These are phyloP conservation scores for Cinclus mexicanus DNA, from an alignment of 2,113 vertebrate genomes.

Conservation along the genomic window DNA sequence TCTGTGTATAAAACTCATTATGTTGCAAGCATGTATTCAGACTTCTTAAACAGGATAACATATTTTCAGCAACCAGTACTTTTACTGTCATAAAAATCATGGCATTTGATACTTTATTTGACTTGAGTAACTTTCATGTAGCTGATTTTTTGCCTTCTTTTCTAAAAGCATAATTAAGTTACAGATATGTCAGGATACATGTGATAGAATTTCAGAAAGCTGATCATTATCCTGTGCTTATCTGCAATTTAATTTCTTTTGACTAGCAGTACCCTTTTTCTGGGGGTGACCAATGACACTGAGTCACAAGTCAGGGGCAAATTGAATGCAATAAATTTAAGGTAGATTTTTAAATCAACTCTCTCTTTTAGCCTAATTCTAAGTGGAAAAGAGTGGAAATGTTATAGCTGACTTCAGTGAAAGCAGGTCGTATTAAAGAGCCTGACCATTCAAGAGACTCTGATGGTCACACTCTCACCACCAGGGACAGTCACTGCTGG, in stretches of 20 bases:
- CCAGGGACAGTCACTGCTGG: background rate
- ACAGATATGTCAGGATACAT: background rate
- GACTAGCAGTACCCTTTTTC: background rate
- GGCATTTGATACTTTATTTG: background rate
- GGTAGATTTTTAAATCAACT: background rate
- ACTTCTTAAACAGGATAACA: background rate
- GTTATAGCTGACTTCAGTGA: background rate
- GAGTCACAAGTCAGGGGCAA: background rate
- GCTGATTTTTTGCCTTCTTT: background rate
- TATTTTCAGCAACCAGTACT: background rate
- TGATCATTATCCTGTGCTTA: background rate
- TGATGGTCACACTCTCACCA: too few species aligned
- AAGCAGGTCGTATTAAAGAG: background rate
- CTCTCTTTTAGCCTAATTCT: background rate
- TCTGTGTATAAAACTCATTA: background rate
- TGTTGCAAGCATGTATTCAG: background rate
- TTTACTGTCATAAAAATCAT: accelerated
- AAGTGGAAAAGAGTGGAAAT: background rate
- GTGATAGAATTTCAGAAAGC: background rate
- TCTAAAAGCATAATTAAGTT: background rate
- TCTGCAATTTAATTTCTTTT: background rate
- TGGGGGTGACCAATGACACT: background rate
- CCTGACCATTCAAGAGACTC: background rate
- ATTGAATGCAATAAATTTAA: background rate
- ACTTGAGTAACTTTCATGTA: background rate